Percentiles rank a stretch among this genome's conserved stretches.
Evolutionary conservation across 2,113 vertebrate genomes (phyloP).

Genomic region (Embiotoca jacksoni): DNA sequence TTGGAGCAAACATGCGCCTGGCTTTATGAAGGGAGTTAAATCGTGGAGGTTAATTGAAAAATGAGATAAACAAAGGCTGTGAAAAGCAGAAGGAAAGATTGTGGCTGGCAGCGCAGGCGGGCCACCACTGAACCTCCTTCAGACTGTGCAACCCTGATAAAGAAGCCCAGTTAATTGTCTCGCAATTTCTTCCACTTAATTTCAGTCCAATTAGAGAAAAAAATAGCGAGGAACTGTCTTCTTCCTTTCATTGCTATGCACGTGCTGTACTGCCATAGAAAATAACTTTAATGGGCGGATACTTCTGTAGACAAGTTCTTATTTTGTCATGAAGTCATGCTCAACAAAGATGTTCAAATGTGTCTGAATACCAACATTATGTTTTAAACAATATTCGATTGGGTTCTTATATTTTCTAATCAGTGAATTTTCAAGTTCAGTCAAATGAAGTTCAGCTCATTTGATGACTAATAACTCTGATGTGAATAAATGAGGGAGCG

Average conservation of each 20-base stretch:
- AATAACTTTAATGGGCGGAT: conserved; percentile 56
- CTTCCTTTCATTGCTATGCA: conserved; percentile 84
- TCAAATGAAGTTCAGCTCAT: conserved; percentile 47
- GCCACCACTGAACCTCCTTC: conserved; percentile 81
- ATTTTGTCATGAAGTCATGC: conserved; percentile 57
- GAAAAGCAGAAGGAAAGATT: conserved; percentile 87
- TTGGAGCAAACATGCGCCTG: conserved; percentile 86
- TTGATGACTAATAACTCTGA: conserved; percentile 65
- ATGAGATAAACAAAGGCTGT: conserved; percentile 91
- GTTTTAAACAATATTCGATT: conserved; percentile 48
- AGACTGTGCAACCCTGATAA: conserved; percentile 85
- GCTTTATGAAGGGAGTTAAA: conserved; percentile 91
- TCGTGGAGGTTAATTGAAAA: conserved; percentile 97
- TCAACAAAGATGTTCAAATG: conserved; percentile 49
- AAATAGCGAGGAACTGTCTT: conserved; percentile 80
- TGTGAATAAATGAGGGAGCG: conserved; percentile 36
- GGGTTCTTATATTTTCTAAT: conserved; percentile 8
- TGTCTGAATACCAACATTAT: conserved; percentile 44
- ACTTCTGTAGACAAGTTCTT: conserved; percentile 51
- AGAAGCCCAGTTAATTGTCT: conserved; percentile 91
- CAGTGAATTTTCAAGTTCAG: background rate
- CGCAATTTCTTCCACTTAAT: conserved; percentile 92
- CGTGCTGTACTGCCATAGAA: conserved; percentile 55
- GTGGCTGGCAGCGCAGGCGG: conserved; percentile 84
- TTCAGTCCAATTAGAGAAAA: conserved; percentile 90